Evolutionary conservation across 1,140 invertebrate species (phyloP), one percentile per base, ranked within the genome.

Genomic region (Hesperophylax magnus): DNA sequence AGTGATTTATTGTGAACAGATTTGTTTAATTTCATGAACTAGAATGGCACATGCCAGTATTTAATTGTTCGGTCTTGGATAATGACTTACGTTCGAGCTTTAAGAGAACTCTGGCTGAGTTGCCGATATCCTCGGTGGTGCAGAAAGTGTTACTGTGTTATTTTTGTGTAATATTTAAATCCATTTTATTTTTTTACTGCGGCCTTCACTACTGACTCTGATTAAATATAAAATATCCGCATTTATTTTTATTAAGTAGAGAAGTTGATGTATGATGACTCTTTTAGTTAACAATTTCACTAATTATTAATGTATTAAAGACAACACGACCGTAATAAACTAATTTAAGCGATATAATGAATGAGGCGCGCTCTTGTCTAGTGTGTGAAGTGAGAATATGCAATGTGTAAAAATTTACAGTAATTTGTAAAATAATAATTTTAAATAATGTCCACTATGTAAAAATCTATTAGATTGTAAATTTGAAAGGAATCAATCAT

Each of bases 181-280:
- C 56, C 53, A 77, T 82, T 82, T 79, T 82, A 82, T 82, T 82
- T 82, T 82, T 82, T 79, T 82, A 82, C 54, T 54, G 18, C 69
- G 52, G 53, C 47, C 27, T 81, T 60, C 54, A 60, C 39, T 17
- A n/a, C n/a, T 76, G 22, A 80, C 58, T 22, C 27, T 17, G 60
- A 20, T 22, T 61, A 24, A 67, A 39, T 78, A 27, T 52, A 56
- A 75, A 56, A 79, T 79, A 56, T 58, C 54, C 22, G 78, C 78
- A 79, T 79, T 79, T 79, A 74, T 79, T 79, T 79, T 79, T 79
- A 74, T 79, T 52, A n/a, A 18, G 24, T 75, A 75, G 34, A 75
- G 34, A 20, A 22, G 39, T 24, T 20, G 39, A 52, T 31, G 31
- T 18, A 71, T 71, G 18, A 71, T 71, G 18, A 71, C 67, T 71